Conservation (phyloP, 1,140 invertebrate genomes). For the Paraescarpia echinospica region DNA sequence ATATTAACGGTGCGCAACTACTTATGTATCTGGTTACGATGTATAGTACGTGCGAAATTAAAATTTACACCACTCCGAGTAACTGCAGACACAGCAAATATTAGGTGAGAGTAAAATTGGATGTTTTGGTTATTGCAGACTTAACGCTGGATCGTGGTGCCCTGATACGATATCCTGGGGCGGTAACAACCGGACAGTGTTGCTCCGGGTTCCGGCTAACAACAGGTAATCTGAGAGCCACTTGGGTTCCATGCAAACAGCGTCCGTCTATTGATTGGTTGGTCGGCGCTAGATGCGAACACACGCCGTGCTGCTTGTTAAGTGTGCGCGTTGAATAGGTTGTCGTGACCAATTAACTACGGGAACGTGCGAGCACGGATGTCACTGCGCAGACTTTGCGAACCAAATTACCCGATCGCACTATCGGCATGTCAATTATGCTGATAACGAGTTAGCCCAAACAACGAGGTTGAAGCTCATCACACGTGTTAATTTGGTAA, state of each 20-base stretch:
- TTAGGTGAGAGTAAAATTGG: background rate
- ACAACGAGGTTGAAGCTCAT: background rate
- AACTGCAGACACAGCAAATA: background rate
- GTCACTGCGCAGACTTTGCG: background rate
- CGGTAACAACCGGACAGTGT: constrained; percentile 31
- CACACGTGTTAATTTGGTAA: background rate
- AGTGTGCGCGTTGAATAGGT: background rate
- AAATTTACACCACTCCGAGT: background rate
- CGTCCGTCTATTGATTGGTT: background rate
- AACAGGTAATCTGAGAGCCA: constrained; percentile 26
- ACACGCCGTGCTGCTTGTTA: background rate
- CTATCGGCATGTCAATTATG: background rate
- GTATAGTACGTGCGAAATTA: background rate
- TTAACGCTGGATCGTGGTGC: constrained; percentile 35
- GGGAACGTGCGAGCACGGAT: background rate
- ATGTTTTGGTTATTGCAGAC: constrained; percentile 10
- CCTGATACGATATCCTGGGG: constrained; percentile 46
- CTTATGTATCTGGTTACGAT: no score
- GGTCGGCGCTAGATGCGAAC: background rate
- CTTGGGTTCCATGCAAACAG: background rate
- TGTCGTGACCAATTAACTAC: background rate
- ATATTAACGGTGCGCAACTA: no score
- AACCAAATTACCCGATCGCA: background rate
- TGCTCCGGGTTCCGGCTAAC: constrained; percentile 26
- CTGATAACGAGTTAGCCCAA: background rate